These are phyloP conservation scores for Silurus lanzhouensis DNA, from an alignment of 2,797 vertebrate species.

Conservation along the genomic window DNA sequence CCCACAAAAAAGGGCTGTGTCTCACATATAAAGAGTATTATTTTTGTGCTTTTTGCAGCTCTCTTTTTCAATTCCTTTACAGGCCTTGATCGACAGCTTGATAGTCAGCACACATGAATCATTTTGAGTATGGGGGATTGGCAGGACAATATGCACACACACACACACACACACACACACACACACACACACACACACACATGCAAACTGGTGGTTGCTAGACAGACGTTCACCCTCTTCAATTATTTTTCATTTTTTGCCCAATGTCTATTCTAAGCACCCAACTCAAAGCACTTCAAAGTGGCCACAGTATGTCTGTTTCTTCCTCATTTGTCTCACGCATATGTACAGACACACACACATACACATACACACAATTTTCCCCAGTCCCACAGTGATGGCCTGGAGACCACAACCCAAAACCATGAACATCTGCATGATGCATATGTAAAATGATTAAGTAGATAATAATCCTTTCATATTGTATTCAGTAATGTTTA, in stretches of 20 bases:
- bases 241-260: conserved; percentile 56
- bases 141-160: conserved; percentile 27
- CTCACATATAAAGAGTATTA: conserved; percentile 51
- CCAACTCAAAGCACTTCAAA: conserved; percentile 67
- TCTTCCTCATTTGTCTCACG: conserved; percentile 68
- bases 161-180: conserved; percentile 18
- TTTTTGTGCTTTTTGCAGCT: conserved; percentile 1
- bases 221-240: conserved; percentile 62
- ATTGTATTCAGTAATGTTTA: conserved; percentile 13
- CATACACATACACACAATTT: conserved; percentile 56
- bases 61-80: conserved; percentile 43
- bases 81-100: conserved; percentile 66
- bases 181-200: conserved; percentile 24
- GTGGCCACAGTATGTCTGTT: conserved; percentile 70
- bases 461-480: conserved; percentile 40
- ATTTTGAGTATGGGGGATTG: conserved; percentile 57
- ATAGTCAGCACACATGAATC: conserved; percentile 65
- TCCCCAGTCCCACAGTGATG: conserved; percentile 45
- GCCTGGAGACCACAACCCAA: conserved; percentile 50
- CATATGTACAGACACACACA: conserved; percentile 19
- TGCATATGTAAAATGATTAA: conserved; percentile 43
- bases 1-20: conserved; percentile 61
- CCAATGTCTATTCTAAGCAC: conserved; percentile 69
- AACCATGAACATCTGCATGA: conserved; percentile 46
- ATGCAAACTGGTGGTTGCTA: conserved; percentile 60